phyloP scores from a whole-genome alignment of 2,797 vertebrate genomes.

The Neosilurus mollespiculum region DNA sequence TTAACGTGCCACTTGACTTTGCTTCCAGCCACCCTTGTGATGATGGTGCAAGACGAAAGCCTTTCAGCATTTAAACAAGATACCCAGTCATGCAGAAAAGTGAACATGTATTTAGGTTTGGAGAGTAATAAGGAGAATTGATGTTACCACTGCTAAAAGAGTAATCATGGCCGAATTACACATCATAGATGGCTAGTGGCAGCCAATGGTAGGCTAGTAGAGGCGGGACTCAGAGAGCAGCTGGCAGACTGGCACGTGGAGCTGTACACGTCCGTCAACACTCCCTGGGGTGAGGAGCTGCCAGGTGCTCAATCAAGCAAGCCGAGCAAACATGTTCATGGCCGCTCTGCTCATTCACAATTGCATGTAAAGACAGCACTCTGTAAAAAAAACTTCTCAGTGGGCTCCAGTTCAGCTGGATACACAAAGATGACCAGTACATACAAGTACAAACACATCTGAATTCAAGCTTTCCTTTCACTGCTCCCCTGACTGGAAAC shows the following conservation, averaged over 20 bases:
- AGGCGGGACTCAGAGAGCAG: slow-evolving; percentile 17
- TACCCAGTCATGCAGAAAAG: slow-evolving; percentile 64
- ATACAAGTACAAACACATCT: slow-evolving; percentile 30
- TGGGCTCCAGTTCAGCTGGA: slow-evolving; percentile 29
- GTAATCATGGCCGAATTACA: slow-evolving; percentile 41
- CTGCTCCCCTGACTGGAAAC: not conserved
- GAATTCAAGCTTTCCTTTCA: slow-evolving; percentile 2
- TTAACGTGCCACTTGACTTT: slow-evolving; percentile 74
- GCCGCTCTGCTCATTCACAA: slow-evolving; percentile 22
- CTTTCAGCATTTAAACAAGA: slow-evolving; percentile 41
- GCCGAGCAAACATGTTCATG: slow-evolving; percentile 62
- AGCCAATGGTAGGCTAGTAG: slow-evolving; percentile 35
- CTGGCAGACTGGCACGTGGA: slow-evolving; percentile 58
- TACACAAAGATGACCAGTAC: slow-evolving; percentile 17
- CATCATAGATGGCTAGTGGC: slow-evolving; percentile 34
- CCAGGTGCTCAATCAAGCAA: slow-evolving; percentile 65
- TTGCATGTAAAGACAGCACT: slow-evolving; percentile 24
- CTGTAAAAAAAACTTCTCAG: slow-evolving; percentile 26
- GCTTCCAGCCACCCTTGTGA: slow-evolving; percentile 63
- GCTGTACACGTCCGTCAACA: slow-evolving; percentile 56
- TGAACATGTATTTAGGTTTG: slow-evolving; percentile 64
- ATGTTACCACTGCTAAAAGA: slow-evolving; percentile 45
- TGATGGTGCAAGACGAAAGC: slow-evolving; percentile 39
- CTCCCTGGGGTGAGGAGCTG: slow-evolving; percentile 56
- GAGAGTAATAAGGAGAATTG: slow-evolving; percentile 63